Conservation (phyloP, 2,888 invertebrate species). For the Torymus texanus region DNA sequence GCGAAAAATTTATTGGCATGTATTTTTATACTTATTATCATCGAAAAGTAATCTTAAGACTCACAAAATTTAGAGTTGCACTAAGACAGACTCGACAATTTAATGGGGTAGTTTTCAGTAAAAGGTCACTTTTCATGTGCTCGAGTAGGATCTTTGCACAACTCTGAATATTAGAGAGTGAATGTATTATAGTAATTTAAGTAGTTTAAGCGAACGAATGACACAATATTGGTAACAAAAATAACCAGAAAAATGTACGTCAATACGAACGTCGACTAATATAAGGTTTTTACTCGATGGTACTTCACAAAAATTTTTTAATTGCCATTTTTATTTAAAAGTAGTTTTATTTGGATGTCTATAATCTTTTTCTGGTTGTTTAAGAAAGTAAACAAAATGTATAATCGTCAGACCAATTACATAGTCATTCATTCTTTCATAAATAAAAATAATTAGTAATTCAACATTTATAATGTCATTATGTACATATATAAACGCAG, state of each 20-base stretch:
- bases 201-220: constrained; percentile 24
- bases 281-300: too few species aligned
- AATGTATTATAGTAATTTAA: constrained; percentile 46
- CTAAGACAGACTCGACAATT: constrained; percentile 26
- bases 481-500: constrained; percentile 49
- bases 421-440: neutral
- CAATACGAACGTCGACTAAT: too few species aligned
- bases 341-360: too few species aligned
- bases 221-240: neutral
- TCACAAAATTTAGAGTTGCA: constrained; percentile 27
- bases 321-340: too few species aligned
- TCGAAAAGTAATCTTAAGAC: neutral
- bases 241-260: constrained; percentile 22
- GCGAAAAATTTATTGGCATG: neutral
- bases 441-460: constrained; percentile 8
- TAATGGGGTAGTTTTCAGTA: constrained; percentile 31
- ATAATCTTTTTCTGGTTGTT: constrained; percentile 14
- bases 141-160: constrained; percentile 35
- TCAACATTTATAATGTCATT: constrained; percentile 19
- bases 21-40: neutral
- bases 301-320: too few species aligned
- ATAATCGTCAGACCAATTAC: neutral
- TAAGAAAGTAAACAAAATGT: constrained; percentile 1
- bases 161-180: constrained; percentile 26
- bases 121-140: constrained; percentile 25